phyloP scores from a whole-genome alignment of 2,797 vertebrate genomes.

The Catamblyrhynchus diadema region DNA sequence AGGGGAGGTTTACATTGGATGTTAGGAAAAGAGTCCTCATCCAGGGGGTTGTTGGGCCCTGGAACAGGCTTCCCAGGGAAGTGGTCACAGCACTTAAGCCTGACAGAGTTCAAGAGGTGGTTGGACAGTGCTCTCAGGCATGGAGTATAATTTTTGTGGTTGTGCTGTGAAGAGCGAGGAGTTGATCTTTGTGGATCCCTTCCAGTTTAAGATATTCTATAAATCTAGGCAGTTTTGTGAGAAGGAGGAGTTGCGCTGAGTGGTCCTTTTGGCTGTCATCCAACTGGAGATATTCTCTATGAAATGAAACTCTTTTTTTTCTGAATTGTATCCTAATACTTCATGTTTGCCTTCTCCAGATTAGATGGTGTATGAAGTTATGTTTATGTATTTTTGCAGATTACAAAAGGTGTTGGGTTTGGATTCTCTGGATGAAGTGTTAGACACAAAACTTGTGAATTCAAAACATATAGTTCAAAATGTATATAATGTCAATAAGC shows the following conservation, averaged over 20 bases:
- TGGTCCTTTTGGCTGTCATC: not conserved
- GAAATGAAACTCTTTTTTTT: not conserved
- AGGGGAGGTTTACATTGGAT: not conserved
- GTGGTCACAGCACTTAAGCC: not conserved
- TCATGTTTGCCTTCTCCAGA: not conserved
- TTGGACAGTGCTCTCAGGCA: not conserved
- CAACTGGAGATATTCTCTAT: not conserved
- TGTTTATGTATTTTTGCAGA: slow-evolving; percentile 56
- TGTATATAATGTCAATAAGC: slow-evolving; percentile 87
- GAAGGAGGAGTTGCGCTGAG: not conserved
- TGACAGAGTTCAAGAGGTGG: not conserved
- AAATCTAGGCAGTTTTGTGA: not conserved
- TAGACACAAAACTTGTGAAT: slow-evolving; percentile 81
- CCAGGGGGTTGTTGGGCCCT: not conserved
- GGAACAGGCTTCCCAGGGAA: not conserved
- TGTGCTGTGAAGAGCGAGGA: not conserved
- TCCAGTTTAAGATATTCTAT: not conserved
- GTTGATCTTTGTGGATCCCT: not conserved
- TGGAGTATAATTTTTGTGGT: not conserved
- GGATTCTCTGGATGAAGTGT: slow-evolving; percentile 85
- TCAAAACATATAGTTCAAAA: slow-evolving; percentile 91
- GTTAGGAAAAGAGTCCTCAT: not conserved
- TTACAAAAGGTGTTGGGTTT: slow-evolving; percentile 89
- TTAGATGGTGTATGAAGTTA: not conserved
- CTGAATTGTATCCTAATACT: not conserved